Evolutionary conservation across 2,888 invertebrate genomes (phyloP).

Genomic region (Netelia virgata): DNA sequence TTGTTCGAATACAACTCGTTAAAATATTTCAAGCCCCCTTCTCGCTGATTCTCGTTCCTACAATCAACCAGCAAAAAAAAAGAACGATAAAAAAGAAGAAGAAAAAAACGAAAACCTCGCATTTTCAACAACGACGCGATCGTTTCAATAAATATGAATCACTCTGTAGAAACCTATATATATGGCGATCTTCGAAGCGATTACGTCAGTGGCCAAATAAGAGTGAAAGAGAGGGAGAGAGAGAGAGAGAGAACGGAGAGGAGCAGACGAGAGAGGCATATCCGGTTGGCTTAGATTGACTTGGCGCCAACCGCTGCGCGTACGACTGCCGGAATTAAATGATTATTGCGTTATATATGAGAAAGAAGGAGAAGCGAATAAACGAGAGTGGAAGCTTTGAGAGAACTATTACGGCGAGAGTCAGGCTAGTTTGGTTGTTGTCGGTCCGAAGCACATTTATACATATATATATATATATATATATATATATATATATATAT

Average conservation of each 20-base stretch:
- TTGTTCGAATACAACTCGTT: neutral
- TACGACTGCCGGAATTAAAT: slow-evolving; percentile 84
- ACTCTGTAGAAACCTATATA: slow-evolving; percentile 59
- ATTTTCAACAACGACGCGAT: slow-evolving; percentile 72
- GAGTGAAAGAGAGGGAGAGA: slow-evolving; percentile 70
- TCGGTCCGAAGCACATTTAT: slow-evolving; percentile 34
- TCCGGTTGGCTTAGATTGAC: slow-evolving; percentile 85
- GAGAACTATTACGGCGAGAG: slow-evolving; percentile 38
- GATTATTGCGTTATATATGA: slow-evolving; percentile 83
- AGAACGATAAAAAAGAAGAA: slow-evolving; percentile 1
- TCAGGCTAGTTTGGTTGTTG: slow-evolving; percentile 53
- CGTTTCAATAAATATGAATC: slow-evolving; percentile 63
- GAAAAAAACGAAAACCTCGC: neutral
- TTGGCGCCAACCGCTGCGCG: slow-evolving; percentile 84
- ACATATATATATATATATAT: too few relatives aligned
- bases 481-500: too few relatives aligned
- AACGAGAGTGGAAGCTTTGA: slow-evolving; percentile 31
- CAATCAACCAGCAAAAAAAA: neutral
- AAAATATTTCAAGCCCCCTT: neutral
- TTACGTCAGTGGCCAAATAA: slow-evolving; percentile 80
- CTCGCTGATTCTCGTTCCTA: neutral
- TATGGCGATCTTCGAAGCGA: slow-evolving; percentile 58
- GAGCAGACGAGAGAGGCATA: slow-evolving; percentile 81
- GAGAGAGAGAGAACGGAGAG: slow-evolving; percentile 26
- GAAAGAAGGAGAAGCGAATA: slow-evolving; percentile 26